Conservation (phyloP, 2,797 vertebrate species). For the Lepus townsendii region DNA sequence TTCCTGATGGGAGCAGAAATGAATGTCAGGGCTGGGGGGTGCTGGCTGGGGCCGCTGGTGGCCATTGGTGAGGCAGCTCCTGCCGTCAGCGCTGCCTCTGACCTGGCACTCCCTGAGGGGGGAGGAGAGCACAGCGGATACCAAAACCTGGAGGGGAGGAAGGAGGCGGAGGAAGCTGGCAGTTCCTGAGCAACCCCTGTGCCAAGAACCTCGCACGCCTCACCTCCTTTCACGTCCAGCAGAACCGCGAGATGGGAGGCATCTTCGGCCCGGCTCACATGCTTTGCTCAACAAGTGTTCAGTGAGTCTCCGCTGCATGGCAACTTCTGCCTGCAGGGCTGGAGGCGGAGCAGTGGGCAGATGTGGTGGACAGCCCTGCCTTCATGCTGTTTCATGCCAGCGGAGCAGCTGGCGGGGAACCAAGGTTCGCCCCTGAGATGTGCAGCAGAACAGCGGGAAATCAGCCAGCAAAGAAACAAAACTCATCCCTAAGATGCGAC, state of each 20-base stretch:
- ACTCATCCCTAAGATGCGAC: not conserved
- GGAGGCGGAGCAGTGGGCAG: not conserved
- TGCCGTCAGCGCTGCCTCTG: not conserved
- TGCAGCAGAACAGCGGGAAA: not conserved
- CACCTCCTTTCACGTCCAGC: constrained; percentile 25
- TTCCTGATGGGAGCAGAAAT: not conserved
- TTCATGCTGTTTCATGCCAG: not conserved
- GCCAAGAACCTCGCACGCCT: constrained; percentile 34
- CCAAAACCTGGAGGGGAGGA: constrained; percentile 67
- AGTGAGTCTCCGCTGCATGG: not conserved
- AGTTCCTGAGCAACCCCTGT: constrained; percentile 55
- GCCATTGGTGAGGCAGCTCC: not conserved
- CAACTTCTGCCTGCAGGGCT: not conserved
- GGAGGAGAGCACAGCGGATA: constrained; percentile 54
- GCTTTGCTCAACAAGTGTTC: constrained; percentile 53
- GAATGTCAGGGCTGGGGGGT: not conserved
- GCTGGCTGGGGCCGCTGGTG: not conserved
- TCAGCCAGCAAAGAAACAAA: not conserved
- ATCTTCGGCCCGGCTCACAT: not conserved
- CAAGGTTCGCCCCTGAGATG: not conserved
- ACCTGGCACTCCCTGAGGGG: constrained; percentile 30
- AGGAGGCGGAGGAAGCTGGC: constrained; percentile 39
- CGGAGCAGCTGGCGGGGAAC: not conserved
- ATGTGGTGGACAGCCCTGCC: not conserved
- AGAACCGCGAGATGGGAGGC: not conserved